Evolutionary conservation across 2,113 vertebrate genomes (phyloP).

Genomic region (Gymnobelideus leadbeateri): DNA sequence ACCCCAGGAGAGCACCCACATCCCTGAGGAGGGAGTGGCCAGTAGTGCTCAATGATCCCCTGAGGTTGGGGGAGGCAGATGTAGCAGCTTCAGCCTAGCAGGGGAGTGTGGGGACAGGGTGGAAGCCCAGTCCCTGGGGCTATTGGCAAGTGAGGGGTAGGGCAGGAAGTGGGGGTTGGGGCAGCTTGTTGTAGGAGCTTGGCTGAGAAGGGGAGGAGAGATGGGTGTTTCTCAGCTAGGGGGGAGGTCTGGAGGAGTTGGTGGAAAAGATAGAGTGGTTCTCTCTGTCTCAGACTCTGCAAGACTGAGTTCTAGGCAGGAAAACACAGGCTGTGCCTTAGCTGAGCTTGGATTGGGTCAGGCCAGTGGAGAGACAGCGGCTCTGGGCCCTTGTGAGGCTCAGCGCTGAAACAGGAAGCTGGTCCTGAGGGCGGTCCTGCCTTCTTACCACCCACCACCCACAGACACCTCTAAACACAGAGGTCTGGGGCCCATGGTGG

Average conservation of each 20-base stretch:
- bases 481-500: too few relatives aligned
- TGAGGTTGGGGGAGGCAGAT: too few relatives aligned
- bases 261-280: not conserved
- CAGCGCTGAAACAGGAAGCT: not conserved
- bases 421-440: too few relatives aligned
- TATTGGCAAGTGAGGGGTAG: not conserved
- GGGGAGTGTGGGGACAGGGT: not conserved
- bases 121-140: not conserved
- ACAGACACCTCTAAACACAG: too few relatives aligned
- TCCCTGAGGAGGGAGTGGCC: not conserved
- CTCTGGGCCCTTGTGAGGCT: too few relatives aligned
- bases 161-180: not conserved
- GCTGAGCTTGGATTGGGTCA: too few relatives aligned
- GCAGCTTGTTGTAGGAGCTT: not conserved
- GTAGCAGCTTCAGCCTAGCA: not conserved
- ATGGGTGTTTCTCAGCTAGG: not conserved
- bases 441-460: too few relatives aligned
- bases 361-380: too few relatives aligned
- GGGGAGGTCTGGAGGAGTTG: not conserved
- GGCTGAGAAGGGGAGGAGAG: not conserved
- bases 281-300: not conserved
- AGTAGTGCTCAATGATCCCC: not conserved
- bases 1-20: not conserved
- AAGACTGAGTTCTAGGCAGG: not conserved
- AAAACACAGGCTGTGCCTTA: too few relatives aligned